Base-by-base conservation (phyloP, 2,888 invertebrate genomes). In the Drosophila mimetica region DNA sequence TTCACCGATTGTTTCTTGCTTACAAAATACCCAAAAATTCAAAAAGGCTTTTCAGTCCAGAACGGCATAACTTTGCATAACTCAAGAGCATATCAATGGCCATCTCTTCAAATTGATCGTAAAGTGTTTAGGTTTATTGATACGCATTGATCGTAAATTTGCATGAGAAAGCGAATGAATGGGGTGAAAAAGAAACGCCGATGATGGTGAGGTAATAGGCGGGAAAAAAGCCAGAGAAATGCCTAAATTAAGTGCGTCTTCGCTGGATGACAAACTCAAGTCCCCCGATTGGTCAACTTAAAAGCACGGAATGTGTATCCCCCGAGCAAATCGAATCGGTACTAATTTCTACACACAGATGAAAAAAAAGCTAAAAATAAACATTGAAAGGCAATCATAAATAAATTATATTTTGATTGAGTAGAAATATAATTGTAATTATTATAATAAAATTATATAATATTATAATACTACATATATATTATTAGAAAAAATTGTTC, bases 201-300 rank as follows among this genome's bases (percentile, higher is more conserved):
- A 57, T 41, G 36, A 20, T 63, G 70, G 61, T 79, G 81, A 73
- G 65, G 75, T 79, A 83, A 79, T 77, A 50, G 80, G 7, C 2
- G 42, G n/a, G 16, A 42, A 22, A 22, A 22, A 8, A 22, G 42
- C 66, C 64, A 66, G 74, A 63, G 63, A 63, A 63, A 63, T 63
- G 63, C 48, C 16, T 36, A 48, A 39, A 48, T 63, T 28, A 39
- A 16, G 47, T 44, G 25, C 16, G 16, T 51, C 11, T 37, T 28
- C 18, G 39, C 52, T 9, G 42, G 28, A 4, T 46, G 39, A 61
- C 59, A 59, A 46, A 32, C 32, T 14, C n/a, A 32, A 37, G 36
- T n/a, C 11, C 22, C 32, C 39, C n/a, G 46, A 37, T 61, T 61
- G 46, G 32, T 20, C 48, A 63, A 48, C 20, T 2, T 5, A n/a